These are phyloP conservation scores for Molossus molossus DNA, from an alignment of 2,797 vertebrate species.

Conservation along the genomic window DNA sequence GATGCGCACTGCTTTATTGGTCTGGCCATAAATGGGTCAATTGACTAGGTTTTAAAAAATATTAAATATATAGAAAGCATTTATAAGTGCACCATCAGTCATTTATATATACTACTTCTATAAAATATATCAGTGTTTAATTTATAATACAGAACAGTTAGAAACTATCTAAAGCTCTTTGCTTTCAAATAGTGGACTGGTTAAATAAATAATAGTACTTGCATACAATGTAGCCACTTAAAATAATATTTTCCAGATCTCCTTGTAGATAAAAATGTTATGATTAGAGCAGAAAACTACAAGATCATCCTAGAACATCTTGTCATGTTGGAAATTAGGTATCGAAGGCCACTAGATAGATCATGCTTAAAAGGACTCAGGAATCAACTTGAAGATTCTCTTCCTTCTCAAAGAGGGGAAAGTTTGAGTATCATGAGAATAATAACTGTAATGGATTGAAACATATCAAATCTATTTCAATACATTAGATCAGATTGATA, in stretches of 20 bases:
- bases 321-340: background rate
- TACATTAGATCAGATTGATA: background rate
- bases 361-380: background rate
- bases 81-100: background rate
- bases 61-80: constrained; percentile 36
- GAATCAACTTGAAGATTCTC: background rate
- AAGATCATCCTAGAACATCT: background rate
- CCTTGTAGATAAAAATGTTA: background rate
- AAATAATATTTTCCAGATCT: background rate
- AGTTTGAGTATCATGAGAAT: background rate
- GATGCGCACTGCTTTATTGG: background rate
- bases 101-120: background rate
- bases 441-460: constrained; percentile 25
- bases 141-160: background rate
- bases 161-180: background rate
- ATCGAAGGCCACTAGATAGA: background rate
- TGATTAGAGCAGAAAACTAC: constrained; percentile 44
- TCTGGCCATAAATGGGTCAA: background rate
- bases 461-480: background rate
- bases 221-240: background rate
- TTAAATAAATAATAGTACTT: background rate
- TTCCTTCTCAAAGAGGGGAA: constrained; percentile 19
- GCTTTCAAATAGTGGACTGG: background rate
- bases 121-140: background rate
- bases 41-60: background rate